These are phyloP conservation scores for Podotricha telesiphe DNA, from an alignment of 2,888 invertebrate species.

Conservation along the genomic window DNA sequence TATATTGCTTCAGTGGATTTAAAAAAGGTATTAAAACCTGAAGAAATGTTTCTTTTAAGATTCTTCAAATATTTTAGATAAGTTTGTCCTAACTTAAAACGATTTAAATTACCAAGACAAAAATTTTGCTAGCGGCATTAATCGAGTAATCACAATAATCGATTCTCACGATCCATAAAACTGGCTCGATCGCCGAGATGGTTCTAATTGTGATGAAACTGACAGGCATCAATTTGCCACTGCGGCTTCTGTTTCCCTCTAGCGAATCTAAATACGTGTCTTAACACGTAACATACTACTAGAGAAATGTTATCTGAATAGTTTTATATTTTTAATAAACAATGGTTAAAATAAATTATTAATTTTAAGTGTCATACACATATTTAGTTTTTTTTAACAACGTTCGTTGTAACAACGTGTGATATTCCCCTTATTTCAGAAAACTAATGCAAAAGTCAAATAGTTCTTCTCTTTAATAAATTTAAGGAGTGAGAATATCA, in stretches of 20 bases:
- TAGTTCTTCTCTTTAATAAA: too few species aligned
- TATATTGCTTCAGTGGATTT: too few species aligned
- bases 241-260: conserved; percentile 42
- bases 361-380: neutral
- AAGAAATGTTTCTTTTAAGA: too few species aligned
- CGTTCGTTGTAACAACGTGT: too few species aligned
- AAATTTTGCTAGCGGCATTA: conserved; percentile 34
- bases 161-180: conserved; percentile 45
- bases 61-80: neutral
- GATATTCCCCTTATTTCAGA: too few species aligned
- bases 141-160: conserved; percentile 42
- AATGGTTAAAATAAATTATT: neutral
- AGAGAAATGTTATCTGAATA: conserved; percentile 18
- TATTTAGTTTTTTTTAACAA: too few species aligned
- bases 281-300: conserved; percentile 24
- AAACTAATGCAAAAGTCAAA: too few species aligned
- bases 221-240: conserved; percentile 44
- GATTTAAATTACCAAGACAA: conserved; percentile 14
- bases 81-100: neutral
- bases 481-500: too few species aligned
- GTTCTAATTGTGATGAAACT: conserved; percentile 41
- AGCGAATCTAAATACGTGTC: conserved; percentile 35
- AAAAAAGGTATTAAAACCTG: too few species aligned
- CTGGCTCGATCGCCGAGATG: conserved; percentile 39
- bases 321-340: neutral